Percentiles rank a stretch among this genome's conserved stretches.
phyloP scores from a whole-genome alignment of 2,113 vertebrate genomes.

The Ophthalmolycus amberensis region DNA sequence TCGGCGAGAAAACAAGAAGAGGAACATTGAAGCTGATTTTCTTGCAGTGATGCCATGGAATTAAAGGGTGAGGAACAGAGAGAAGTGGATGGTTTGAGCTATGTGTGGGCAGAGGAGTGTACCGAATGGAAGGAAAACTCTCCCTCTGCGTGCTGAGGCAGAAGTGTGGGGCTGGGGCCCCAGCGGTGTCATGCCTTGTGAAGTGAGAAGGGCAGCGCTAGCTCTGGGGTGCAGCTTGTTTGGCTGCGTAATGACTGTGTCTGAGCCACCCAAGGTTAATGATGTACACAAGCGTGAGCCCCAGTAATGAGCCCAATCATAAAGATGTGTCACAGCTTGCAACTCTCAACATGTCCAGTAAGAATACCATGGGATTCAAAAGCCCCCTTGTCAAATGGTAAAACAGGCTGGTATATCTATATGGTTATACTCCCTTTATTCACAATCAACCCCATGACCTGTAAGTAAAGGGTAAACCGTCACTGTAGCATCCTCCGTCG shows the following conservation, averaged over 20 bases:
- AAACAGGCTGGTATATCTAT: conserved; percentile 38
- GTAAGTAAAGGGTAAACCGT: conserved; percentile 34
- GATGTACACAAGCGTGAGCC: conserved; percentile 76
- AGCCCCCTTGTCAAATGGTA: conserved; percentile 34
- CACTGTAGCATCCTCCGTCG: neutral
- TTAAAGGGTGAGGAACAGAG: conserved; percentile 24
- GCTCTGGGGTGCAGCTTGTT: conserved; percentile 78
- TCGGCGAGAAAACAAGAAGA: conserved; percentile 15
- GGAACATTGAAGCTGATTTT: conserved; percentile 41
- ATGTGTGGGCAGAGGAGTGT: conserved; percentile 1
- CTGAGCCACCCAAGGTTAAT: conserved; percentile 84
- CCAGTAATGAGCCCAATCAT: conserved; percentile 76
- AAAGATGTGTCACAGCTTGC: conserved; percentile 61
- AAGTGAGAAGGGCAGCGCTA: conserved; percentile 79
- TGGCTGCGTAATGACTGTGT: conserved; percentile 79
- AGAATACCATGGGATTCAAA: conserved; percentile 62
- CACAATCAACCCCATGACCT: neutral
- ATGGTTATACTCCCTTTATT: conserved; percentile 47
- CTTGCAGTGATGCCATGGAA: conserved; percentile 40
- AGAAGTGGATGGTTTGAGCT: conserved; percentile 12
- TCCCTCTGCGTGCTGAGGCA: conserved; percentile 47
- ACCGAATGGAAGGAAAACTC: conserved; percentile 10
- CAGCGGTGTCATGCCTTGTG: conserved; percentile 70
- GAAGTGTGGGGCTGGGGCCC: conserved; percentile 46
- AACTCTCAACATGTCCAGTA: conserved; percentile 51